Evolutionary conservation across 2,113 vertebrate genomes (phyloP).

Genomic region (Phylloscopus trochiloides): DNA sequence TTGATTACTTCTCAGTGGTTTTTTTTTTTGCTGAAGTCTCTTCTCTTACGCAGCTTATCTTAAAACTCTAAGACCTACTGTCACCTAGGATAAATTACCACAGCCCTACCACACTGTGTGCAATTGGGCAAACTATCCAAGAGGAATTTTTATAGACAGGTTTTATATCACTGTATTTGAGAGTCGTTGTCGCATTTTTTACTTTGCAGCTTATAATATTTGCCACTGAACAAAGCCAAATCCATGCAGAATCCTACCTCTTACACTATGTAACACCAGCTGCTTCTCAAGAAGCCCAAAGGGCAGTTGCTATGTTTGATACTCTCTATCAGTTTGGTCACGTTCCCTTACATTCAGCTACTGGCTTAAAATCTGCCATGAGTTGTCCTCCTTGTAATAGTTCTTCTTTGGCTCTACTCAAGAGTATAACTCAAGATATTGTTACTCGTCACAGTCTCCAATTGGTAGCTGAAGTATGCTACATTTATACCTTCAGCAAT

Average conservation of each 20-base stretch:
- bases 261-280: not conserved
- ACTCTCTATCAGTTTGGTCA: not conserved
- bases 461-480: not conserved
- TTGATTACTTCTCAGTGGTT: not conserved
- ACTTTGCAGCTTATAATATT: not conserved
- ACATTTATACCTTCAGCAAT: not conserved
- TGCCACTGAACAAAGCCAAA: not conserved
- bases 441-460: not conserved
- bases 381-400: not conserved
- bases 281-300: not conserved
- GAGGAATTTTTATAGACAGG: not conserved
- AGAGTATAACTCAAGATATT: not conserved
- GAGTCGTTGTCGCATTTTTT: not conserved
- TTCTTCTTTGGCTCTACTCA: not conserved
- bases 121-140: not conserved
- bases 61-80: not conserved
- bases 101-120: not conserved
- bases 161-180: not conserved
- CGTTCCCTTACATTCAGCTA: not conserved
- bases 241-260: not conserved
- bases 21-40: not conserved
- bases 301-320: not conserved
- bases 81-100: not conserved
- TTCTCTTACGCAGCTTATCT: not conserved
- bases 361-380: not conserved